A percentile compares a stretch with the other conserved stretches of the same genome.
These are phyloP conservation scores for Colius striatus DNA, from an alignment of 2,113 vertebrate species.

Conservation along the genomic window DNA sequence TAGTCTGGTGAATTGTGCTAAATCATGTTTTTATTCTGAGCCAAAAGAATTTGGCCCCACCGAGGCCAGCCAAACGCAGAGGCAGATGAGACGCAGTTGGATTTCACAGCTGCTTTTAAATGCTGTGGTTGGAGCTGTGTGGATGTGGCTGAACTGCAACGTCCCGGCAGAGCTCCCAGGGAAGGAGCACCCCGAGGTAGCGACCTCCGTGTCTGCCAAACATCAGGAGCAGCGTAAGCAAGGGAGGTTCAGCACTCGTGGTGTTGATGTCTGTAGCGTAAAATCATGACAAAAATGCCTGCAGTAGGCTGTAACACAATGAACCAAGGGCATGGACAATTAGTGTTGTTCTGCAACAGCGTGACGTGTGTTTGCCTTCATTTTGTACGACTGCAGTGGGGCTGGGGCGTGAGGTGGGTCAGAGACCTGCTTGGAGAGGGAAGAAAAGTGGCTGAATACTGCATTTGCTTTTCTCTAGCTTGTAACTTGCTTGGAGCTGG, in stretches of 20 bases:
- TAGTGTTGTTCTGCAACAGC: not conserved
- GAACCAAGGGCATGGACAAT: not conserved
- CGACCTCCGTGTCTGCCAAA: not conserved
- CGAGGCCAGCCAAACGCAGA: not conserved
- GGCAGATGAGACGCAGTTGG: conserved; percentile 24
- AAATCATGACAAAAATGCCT: not conserved
- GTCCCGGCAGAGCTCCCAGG: not conserved
- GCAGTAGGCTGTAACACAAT: not conserved
- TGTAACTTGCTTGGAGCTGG: not conserved
- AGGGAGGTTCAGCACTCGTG: not conserved
- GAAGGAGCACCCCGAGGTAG: not conserved
- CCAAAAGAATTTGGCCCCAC: not conserved
- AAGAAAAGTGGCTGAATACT: not conserved
- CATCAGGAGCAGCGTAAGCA: not conserved
- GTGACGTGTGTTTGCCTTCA: accelerated
- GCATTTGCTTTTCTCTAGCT: not conserved
- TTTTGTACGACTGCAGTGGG: not conserved
- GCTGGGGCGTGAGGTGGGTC: not conserved
- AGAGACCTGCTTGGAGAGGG: not conserved
- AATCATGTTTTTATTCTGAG: conserved; percentile 36
- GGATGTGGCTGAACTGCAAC: conserved; percentile 49
- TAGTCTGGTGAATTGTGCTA: conserved; percentile 34
- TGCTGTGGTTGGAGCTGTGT: conserved; percentile 31
- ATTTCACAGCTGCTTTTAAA: conserved; percentile 41
- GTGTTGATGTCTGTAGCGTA: not conserved